A percentile compares a stretch with the other conserved stretches of the same genome.
phyloP scores from a whole-genome alignment of 2,888 invertebrate species.

The Brassicogethes aeneus region DNA sequence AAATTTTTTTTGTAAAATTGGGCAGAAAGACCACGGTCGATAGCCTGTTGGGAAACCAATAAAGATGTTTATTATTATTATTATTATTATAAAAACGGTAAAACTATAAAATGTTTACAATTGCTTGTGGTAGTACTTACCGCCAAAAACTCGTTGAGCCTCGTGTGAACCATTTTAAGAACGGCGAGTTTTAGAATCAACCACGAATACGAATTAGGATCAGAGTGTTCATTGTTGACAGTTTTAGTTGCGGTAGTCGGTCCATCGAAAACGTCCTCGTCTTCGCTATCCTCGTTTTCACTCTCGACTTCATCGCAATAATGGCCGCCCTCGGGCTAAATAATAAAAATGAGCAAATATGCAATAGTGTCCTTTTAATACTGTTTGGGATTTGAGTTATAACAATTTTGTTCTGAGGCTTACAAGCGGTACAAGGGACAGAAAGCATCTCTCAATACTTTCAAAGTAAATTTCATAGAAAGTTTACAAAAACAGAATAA shows the following conservation, averaged over 20 bases:
- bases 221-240: constrained; percentile 79
- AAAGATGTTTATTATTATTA: no score
- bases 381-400: no score
- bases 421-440: neutral
- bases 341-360: constrained; percentile 8
- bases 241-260: constrained; percentile 36
- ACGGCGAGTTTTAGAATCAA: constrained; percentile 84
- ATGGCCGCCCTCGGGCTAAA: constrained; percentile 54
- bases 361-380: no score
- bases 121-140: constrained; percentile 21
- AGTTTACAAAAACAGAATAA: no score
- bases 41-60: no score
- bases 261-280: constrained; percentile 70
- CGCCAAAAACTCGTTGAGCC: constrained; percentile 75
- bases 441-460: neutral
- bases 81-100: no score
- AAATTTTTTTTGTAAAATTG: no score
- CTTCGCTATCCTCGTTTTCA: constrained; percentile 62
- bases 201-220: constrained; percentile 96
- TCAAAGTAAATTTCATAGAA: neutral
- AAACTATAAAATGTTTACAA: no score
- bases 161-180: constrained; percentile 72
- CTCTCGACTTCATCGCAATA: constrained; percentile 67
- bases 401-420: no score
- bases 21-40: no score